Evolutionary conservation across 1,140 invertebrate species (phyloP), one percentile per base, ranked within the genome.

Genomic region (Penaeus indicus): DNA sequence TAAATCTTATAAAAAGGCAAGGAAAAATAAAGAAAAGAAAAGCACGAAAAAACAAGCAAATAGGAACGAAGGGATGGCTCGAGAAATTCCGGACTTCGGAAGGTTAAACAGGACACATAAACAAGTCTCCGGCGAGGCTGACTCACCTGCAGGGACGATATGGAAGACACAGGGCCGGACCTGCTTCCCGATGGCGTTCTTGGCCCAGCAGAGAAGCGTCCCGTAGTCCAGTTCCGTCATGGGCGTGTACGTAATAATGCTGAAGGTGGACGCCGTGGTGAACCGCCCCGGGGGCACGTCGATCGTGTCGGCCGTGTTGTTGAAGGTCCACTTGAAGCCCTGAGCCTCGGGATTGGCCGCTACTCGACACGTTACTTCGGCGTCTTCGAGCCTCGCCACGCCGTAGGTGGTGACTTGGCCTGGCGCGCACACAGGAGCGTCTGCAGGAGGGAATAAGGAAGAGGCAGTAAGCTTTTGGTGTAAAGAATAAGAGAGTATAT

Each of bases 271-370:
- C 94, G 90, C 94, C 92, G 91, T 94, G 93, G 85, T 95, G 95
- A 92, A 94, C 87, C 94, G 93, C 61, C 94, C 94, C 38, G 95
- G 94, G 16, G 96, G 94, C 72, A 97, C 94, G 92, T 97, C 96
- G 0, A 95, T 95, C 92, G 96, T 95, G 92, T 97, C 96, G 16
- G 96, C 96, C 69, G 96, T 96, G 92, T 96, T 97, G 93, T 97
- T 97, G 94, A 97, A 97, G 69, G 96, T 97, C 97, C 97, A 97
- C 90, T 96, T 96, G 92, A 97, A 97, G 92, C 94, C 95, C 90
- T 96, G 95, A n/a, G 86, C 90, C 25, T 96, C 94, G 18, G 97
- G 97, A 92, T 97, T 97, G 89, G 97, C 95, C 91, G 97, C 96
- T 86, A 98, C 96, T 91, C 96, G 95, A 92, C 97, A 98, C 90